Conservation (phyloP, 2,113 vertebrate species). For the Riparia riparia region DNA sequence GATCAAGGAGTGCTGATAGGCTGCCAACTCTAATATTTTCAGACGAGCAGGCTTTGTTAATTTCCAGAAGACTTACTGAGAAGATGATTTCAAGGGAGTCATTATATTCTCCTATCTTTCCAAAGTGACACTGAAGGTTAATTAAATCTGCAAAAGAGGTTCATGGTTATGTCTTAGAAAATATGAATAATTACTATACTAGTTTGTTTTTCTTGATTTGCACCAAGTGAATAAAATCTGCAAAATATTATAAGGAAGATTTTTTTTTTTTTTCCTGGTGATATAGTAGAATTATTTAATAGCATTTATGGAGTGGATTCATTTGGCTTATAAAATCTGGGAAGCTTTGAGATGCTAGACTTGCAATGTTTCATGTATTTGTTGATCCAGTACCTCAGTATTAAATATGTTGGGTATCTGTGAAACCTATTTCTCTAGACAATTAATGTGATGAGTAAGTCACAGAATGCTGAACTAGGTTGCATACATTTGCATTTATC, state of each 20-base stretch:
- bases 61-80: neutral
- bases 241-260: neutral
- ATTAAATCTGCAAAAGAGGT: constrained; percentile 13
- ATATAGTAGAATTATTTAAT: neutral
- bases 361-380: neutral
- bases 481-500: constrained; percentile 25
- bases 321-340: neutral
- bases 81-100: neutral
- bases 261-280: neutral
- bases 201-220: constrained; percentile 2
- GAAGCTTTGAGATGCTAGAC: neutral
- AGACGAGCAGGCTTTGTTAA: neutral
- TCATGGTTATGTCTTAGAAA: neutral
- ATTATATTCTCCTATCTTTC: constrained; percentile 11
- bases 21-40: neutral
- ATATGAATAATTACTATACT: neutral
- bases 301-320: neutral
- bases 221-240: neutral
- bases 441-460: constrained; percentile 11
- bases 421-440: constrained; percentile 26
- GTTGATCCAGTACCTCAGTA: neutral
- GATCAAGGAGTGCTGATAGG: neutral
- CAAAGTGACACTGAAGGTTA: constrained; percentile 41
- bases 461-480: constrained; percentile 5
- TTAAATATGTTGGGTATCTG: constrained; percentile 18